Conservation (phyloP, 1,140 invertebrate species). For the Mamestra configurata region DNA sequence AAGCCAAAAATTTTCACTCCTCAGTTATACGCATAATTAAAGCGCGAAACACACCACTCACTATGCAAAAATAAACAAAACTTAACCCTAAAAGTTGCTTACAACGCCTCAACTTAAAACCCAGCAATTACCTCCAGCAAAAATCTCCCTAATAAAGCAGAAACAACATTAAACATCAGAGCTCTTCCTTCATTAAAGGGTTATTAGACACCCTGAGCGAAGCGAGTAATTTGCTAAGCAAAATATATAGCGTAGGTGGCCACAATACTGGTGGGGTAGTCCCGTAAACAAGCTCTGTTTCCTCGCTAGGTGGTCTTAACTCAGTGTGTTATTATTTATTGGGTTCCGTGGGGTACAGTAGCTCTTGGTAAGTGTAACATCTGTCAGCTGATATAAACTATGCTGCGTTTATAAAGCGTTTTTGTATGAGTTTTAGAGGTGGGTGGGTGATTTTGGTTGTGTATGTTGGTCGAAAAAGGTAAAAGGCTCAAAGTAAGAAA, state of each 20-base stretch:
- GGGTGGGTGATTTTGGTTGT: too few relatives aligned
- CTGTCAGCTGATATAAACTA: slow-evolving; percentile 64
- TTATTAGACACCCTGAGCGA: slow-evolving; percentile 81
- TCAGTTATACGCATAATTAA: too few relatives aligned
- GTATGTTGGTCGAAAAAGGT: too few relatives aligned
- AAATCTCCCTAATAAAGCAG: slow-evolving; percentile 49
- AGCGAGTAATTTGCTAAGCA: slow-evolving; percentile 85
- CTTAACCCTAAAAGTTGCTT: neutral
- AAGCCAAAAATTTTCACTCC: too few relatives aligned
- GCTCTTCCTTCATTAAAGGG: slow-evolving; percentile 81
- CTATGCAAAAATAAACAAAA: neutral
- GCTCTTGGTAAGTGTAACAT: slow-evolving; percentile 73
- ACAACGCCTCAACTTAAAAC: neutral
- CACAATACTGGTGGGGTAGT: slow-evolving; percentile 74
- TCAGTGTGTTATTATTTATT: slow-evolving; percentile 84
- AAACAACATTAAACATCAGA: slow-evolving; percentile 55
- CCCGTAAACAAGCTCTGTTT: slow-evolving; percentile 78
- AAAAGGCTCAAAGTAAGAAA: too few relatives aligned
- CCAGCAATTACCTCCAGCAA: slow-evolving; percentile 36
- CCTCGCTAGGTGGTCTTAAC: slow-evolving; percentile 84
- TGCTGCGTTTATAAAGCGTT: slow-evolving; percentile 38
- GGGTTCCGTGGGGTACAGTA: slow-evolving; percentile 72
- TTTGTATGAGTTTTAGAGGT: slow-evolving; percentile 16
- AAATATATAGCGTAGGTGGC: slow-evolving; percentile 83
- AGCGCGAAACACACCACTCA: neutral